phyloP scores from a whole-genome alignment of 2,113 vertebrate genomes.

The Sceloporus undulatus region DNA sequence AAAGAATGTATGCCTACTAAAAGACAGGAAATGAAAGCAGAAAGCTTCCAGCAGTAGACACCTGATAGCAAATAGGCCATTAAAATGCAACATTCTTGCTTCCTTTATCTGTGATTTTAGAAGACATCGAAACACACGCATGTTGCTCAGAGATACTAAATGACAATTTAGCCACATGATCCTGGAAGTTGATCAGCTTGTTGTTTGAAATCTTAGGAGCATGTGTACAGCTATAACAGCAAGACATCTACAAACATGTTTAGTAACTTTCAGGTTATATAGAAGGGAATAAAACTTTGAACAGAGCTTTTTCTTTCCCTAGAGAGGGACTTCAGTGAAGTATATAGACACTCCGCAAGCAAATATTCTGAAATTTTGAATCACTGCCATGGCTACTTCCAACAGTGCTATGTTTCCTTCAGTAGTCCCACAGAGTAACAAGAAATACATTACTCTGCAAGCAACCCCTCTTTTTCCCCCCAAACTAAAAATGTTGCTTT shows the following conservation, averaged over 20 bases:
- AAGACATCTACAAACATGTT: constrained; percentile 31
- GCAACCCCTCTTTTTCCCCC: background rate
- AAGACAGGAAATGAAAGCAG: constrained; percentile 44
- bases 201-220: constrained; percentile 30
- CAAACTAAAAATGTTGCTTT: background rate
- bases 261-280: background rate
- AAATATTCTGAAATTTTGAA: background rate
- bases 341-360: background rate
- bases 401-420: background rate
- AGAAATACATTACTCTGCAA: background rate
- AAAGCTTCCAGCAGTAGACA: constrained; percentile 32
- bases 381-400: background rate
- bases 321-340: background rate
- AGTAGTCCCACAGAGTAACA: background rate
- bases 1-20: constrained; percentile 35
- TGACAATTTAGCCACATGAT: background rate
- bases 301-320: background rate
- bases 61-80: constrained; percentile 36
- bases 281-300: background rate
- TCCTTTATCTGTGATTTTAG: constrained; percentile 44
- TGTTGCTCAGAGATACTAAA: constrained; percentile 23
- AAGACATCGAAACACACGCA: constrained; percentile 33
- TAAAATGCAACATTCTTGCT: constrained; percentile 21
- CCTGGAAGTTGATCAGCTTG: constrained; percentile 26
- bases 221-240: background rate